A percentile compares a stretch with the other conserved stretches of the same genome.
Evolutionary conservation across 2,797 vertebrate genomes (phyloP).

Genomic region (Tarsius wallacei): DNA sequence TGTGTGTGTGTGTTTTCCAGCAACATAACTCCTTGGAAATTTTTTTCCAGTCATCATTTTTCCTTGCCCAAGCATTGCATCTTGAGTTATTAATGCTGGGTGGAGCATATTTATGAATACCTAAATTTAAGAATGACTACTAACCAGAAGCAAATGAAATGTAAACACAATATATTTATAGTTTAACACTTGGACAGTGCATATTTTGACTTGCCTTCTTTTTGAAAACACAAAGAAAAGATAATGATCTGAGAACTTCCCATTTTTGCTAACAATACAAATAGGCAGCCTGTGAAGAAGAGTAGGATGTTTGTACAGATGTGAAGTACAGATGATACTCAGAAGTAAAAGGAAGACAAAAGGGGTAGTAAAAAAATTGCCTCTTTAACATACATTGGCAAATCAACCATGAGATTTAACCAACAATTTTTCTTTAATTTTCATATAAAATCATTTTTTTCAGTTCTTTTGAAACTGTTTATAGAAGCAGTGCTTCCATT

Average conservation of each 20-base stretch:
- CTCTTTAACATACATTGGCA: neutral
- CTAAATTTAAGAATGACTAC: neutral
- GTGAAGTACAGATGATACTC: neutral
- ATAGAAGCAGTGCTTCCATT: neutral
- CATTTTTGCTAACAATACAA: neutral
- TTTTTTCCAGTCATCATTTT: neutral
- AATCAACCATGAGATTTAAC: neutral
- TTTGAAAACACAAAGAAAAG: conserved; percentile 58
- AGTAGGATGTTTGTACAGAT: neutral
- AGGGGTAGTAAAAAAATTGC: neutral
- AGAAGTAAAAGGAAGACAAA: neutral
- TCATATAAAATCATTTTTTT: neutral
- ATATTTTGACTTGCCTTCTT: neutral
- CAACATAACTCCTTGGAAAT: neutral
- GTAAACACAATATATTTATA: neutral
- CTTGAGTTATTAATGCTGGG: neutral
- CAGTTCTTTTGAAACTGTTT: neutral
- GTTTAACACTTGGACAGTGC: neutral
- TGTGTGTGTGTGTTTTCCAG: neutral
- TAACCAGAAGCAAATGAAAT: neutral
- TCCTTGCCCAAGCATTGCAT: neutral
- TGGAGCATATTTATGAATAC: neutral
- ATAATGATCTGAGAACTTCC: neutral
- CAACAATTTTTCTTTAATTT: neutral
- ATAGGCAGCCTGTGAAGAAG: neutral